Evolutionary conservation across 2,113 vertebrate species (phyloP).

Genomic region (Oreochromis niloticus): DNA sequence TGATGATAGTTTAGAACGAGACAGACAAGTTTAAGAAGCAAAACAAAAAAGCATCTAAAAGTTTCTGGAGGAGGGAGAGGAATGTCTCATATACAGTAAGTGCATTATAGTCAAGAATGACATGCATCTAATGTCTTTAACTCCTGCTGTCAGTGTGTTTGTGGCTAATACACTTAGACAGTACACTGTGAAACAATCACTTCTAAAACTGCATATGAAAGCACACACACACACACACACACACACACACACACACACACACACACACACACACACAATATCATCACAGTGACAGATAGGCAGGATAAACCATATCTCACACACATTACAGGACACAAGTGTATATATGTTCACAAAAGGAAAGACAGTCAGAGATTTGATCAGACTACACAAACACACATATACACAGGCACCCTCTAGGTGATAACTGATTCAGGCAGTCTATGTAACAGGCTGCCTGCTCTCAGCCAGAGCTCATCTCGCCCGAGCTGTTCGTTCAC

Average conservation of each 20-base stretch:
- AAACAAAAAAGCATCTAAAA: not conserved
- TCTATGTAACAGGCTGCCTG: slow-evolving; percentile 45
- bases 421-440: slow-evolving; percentile 42
- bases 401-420: not conserved
- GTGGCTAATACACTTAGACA: not conserved
- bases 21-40: not conserved
- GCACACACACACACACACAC: no score
- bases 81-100: not conserved
- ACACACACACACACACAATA: not conserved
- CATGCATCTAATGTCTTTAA: not conserved
- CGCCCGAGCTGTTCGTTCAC: slow-evolving; percentile 42
- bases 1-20: not conserved
- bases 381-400: not conserved
- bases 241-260: not conserved
- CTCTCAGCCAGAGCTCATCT: slow-evolving; percentile 49
- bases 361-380: not conserved
- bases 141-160: not conserved
- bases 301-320: slow-evolving; percentile 2
- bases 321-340: not conserved
- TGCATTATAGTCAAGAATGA: not conserved
- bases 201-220: not conserved
- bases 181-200: not conserved
- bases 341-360: not conserved
- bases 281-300: not conserved
- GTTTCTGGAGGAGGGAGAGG: not conserved